These are phyloP conservation scores for Adelosebastes latens DNA, from an alignment of 2,797 vertebrate species.

Conservation along the genomic window DNA sequence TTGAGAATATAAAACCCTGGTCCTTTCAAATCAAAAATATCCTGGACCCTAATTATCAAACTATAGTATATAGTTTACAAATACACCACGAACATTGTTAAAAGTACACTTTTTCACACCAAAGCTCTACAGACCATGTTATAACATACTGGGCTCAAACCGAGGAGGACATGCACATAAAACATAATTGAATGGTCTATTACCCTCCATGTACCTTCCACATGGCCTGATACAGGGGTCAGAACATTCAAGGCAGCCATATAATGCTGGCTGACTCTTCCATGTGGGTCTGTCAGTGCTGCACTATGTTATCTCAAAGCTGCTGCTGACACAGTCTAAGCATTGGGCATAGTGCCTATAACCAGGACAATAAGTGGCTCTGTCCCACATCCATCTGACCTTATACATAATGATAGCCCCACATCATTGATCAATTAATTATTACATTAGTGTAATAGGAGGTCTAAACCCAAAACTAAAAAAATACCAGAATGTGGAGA, in stretches of 20 bases:
- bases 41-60: not conserved
- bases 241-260: slow-evolving; percentile 35
- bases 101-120: not conserved
- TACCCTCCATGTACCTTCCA: slow-evolving; percentile 11
- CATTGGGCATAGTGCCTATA: slow-evolving; percentile 19
- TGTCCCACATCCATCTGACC: slow-evolving; percentile 35
- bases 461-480: not conserved
- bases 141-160: not conserved
- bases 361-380: slow-evolving; percentile 53
- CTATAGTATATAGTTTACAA: not conserved
- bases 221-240: slow-evolving; percentile 22
- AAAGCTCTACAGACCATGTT: not conserved
- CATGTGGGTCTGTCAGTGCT: slow-evolving; percentile 60
- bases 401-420: slow-evolving; percentile 8
- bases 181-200: slow-evolving; percentile 16
- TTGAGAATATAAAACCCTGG: not conserved
- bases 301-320: slow-evolving; percentile 56
- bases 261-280: slow-evolving; percentile 58
- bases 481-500: not conserved
- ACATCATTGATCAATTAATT: slow-evolving; percentile 27
- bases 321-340: slow-evolving; percentile 62
- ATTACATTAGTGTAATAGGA: not conserved
- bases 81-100: not conserved
- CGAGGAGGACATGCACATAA: not conserved
- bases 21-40: not conserved